Evolutionary conservation across 2,113 vertebrate species (phyloP).

Genomic region (Melanocharis versteri): DNA sequence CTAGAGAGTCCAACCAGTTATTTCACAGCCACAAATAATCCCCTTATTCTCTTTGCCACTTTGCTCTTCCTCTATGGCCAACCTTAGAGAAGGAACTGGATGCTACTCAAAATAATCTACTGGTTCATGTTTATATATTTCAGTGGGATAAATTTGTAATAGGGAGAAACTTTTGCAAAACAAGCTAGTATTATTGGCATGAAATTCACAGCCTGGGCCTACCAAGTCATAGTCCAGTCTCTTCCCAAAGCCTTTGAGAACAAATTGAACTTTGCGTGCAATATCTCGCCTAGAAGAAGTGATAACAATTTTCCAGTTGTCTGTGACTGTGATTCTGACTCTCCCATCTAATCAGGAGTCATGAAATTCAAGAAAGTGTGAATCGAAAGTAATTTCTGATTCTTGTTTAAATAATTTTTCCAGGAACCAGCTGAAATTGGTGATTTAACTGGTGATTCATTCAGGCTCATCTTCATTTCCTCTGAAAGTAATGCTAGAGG

Average conservation of each 20-base stretch:
- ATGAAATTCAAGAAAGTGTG: background rate
- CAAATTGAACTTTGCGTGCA: background rate
- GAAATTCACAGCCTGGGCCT: background rate
- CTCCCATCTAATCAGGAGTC: background rate
- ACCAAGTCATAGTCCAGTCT: background rate
- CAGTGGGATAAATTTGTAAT: background rate
- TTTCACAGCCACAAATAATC: background rate
- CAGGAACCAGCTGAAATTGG: background rate
- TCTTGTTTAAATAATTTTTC: background rate
- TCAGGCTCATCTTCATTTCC: background rate
- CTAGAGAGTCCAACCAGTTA: background rate
- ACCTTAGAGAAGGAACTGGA: background rate
- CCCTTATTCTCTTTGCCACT: background rate
- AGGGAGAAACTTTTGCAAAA: background rate
- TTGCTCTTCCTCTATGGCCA: background rate
- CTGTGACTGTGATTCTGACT: background rate
- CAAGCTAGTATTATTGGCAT: background rate
- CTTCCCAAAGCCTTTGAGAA: background rate
- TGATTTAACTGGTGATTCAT: background rate
- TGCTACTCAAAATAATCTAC: background rate
- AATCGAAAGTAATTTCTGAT: background rate
- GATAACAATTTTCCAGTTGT: background rate
- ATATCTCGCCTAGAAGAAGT: background rate
- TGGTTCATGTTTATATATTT: background rate
- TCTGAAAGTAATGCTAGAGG: background rate